Evolutionary conservation across 2,888 invertebrate genomes (phyloP), one percentile per base, ranked within the genome.

Genomic region (Sinotaia quadrata): DNA sequence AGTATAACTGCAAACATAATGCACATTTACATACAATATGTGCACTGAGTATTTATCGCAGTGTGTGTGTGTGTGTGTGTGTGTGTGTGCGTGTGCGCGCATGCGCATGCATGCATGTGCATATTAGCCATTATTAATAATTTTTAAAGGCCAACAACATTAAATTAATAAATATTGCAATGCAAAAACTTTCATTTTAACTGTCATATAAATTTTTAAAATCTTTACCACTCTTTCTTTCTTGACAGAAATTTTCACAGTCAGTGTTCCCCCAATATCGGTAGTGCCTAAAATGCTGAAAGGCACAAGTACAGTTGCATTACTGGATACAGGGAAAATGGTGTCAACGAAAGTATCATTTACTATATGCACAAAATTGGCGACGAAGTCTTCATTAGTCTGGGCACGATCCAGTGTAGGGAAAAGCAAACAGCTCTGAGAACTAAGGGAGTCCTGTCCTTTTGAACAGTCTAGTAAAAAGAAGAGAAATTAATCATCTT

Each of bases 221-320:
- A n/a, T n/a, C n/a, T 68, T 72, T 37, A 72, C 72, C 21, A 41
- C n/a, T n/a, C 59, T 18, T n/a, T 29, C 34, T 24, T 56, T 62
- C 34, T 67, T 34, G n/a, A 54, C 5, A 1, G 33, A 2, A 57
- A 73, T 41, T 29, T 47, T 36, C 61, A 66, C 66, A 0, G 24
- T 51, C n/a, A 73, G 67, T 7, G 69, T 73, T n/a, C 67, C 68
- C 10, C 73, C 73, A 34, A 68, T 36, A 31, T 73, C 73, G 12
- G 31, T 66, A 2, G 52, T 68, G 33, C 61, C 66, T 27, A 59
- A 34, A 21, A 73, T 61, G 5, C 41, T n/a, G 52, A 73, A 71
- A 18, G 73, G 73, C 7, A 73, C 34, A 10, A 63, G 51, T 24
- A 66, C 31, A 4, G 52, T 21, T 7, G 41, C 37, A 31, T 59